phyloP scores from a whole-genome alignment of 2,888 invertebrate genomes.

The Eupithecia exiguata region DNA sequence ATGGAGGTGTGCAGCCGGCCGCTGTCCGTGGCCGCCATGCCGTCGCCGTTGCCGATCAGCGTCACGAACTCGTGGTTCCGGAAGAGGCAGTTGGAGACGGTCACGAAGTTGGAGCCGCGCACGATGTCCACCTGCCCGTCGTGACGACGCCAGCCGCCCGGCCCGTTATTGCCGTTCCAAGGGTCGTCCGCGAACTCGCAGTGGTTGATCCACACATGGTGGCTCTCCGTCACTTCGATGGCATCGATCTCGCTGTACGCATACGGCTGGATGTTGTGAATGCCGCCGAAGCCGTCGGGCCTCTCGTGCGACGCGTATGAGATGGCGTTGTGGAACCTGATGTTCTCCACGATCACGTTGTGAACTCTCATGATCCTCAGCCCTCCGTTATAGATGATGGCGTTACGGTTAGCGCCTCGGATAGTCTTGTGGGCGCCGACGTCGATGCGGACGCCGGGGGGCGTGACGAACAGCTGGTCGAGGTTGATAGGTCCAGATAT shows the following conservation, averaged over 20 bases:
- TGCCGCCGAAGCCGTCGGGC: conserved; percentile 27
- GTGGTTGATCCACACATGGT: conserved; percentile 10
- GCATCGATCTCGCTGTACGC: conserved; percentile 36
- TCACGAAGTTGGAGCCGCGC: conserved; percentile 36
- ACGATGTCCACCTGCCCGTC: conserved; percentile 40
- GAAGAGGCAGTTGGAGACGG: conserved; percentile 40
- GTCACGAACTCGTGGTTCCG: conserved; percentile 38
- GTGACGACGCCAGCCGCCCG: conserved; percentile 33
- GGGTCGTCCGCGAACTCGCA: conserved; percentile 40
- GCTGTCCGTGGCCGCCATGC: conserved; percentile 30
- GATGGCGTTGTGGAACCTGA: conserved; percentile 37
- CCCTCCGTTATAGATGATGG: no score
- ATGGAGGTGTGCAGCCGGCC: conserved; percentile 30
- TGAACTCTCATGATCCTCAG: conserved; percentile 1
- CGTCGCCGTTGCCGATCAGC: conserved; percentile 35
- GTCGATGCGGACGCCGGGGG: conserved; percentile 35
- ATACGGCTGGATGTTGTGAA: not conserved
- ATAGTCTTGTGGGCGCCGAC: not conserved
- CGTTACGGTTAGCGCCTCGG: no score
- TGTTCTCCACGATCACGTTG: conserved; percentile 38
- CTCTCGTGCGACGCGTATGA: conserved; percentile 29
- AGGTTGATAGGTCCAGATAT: conserved; percentile 36
- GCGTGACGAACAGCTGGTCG: conserved; percentile 22
- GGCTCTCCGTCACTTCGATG: conserved; percentile 22
- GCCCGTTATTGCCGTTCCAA: conserved; percentile 25